A percentile compares a stretch with the other conserved stretches of the same genome.
These are phyloP conservation scores for Scaptomyza montana DNA, from an alignment of 1,140 invertebrate genomes.

Conservation along the genomic window DNA sequence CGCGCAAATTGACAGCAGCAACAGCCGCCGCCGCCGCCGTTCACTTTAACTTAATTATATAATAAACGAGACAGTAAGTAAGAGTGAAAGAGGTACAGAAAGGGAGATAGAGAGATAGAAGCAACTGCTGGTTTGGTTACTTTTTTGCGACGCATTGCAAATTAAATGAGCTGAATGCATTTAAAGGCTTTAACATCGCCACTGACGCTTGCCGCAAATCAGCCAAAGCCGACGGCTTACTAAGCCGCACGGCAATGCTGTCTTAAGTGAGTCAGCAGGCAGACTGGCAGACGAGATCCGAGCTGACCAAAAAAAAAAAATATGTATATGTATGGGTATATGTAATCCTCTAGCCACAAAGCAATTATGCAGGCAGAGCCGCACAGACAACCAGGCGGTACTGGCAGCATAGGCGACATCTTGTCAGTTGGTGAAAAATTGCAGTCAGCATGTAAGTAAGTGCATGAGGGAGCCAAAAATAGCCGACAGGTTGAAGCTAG, in stretches of 20 bases:
- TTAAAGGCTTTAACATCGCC: constrained; percentile 61
- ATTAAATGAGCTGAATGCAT: constrained; percentile 79
- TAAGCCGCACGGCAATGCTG: constrained; percentile 19
- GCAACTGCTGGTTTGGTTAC: constrained; percentile 4
- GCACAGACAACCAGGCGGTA: constrained; percentile 32
- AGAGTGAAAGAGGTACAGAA: neutral
- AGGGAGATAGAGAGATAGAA: constrained; percentile 1
- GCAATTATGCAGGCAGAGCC: constrained; percentile 68
- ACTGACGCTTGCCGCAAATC: constrained; percentile 59
- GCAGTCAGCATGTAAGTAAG: constrained; percentile 41
- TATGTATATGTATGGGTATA: constrained; percentile 22
- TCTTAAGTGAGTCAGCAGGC: constrained; percentile 72
- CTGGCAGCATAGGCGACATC: constrained; percentile 57
- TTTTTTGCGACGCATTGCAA: constrained; percentile 60
- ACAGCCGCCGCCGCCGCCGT: constrained; percentile 59
- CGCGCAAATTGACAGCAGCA: constrained; percentile 61
- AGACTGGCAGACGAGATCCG: constrained; percentile 22
- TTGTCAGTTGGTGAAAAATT: constrained; percentile 76
- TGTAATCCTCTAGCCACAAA: constrained; percentile 77
- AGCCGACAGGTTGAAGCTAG: constrained; percentile 65
- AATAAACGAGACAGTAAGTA: constrained; percentile 47
- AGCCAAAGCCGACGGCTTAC: constrained; percentile 71
- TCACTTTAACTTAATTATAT: constrained; percentile 82
- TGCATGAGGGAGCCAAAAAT: neutral
- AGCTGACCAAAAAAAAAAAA: neutral